These are phyloP conservation scores for Nipponacmea schrenckii DNA, from an alignment of 2,888 invertebrate species.

Conservation along the genomic window DNA sequence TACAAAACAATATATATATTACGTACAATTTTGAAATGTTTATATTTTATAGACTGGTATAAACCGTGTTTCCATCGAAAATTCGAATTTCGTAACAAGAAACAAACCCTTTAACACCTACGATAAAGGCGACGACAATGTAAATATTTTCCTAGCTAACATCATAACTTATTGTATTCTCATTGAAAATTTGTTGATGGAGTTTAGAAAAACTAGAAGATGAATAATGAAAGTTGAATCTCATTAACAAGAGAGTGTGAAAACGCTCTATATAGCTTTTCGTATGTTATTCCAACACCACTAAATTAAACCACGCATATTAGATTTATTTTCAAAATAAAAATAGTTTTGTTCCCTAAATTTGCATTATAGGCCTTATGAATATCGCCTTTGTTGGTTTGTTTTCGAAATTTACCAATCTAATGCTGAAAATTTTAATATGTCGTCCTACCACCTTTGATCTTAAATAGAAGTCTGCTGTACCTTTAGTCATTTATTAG, in stretches of 20 bases:
- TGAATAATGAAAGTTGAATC: constrained; percentile 1
- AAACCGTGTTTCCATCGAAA: too few species aligned
- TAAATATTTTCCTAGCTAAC: constrained; percentile 2
- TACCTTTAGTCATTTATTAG: neutral
- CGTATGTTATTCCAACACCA: neutral
- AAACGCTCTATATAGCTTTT: neutral
- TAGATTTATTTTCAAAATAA: neutral
- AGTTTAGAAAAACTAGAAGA: neutral
- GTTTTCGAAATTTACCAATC: neutral
- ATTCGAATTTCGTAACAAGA: neutral
- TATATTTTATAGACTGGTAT: too few species aligned
- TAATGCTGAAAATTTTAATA: neutral
- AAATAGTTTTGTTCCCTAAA: neutral
- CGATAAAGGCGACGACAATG: neutral
- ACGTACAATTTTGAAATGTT: too few species aligned
- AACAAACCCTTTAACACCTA: neutral
- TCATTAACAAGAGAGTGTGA: neutral
- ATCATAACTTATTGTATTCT: neutral
- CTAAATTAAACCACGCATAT: neutral
- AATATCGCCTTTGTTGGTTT: neutral
- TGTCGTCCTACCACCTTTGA: neutral
- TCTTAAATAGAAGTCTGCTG: neutral
- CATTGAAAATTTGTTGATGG: neutral
- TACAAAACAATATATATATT: too few species aligned
- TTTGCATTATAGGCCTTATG: neutral